Evolutionary conservation across 2,113 vertebrate genomes (phyloP).

Genomic region (Scartelaos histophorus): DNA sequence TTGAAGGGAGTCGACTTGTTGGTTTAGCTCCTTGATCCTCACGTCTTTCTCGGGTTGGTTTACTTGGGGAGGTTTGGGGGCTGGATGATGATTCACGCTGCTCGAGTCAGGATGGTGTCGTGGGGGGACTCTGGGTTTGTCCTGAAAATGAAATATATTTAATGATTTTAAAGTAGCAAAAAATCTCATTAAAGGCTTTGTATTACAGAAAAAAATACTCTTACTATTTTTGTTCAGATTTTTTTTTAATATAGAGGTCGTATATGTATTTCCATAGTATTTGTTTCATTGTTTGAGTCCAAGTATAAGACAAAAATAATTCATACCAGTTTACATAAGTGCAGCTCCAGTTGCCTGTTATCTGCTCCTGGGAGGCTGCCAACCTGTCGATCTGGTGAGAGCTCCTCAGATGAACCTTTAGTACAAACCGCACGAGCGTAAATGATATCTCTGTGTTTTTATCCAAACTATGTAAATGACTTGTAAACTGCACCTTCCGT

Average conservation of each 20-base stretch:
- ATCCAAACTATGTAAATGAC: neutral
- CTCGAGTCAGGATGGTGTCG: constrained; percentile 18
- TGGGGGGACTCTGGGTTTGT: constrained; percentile 31
- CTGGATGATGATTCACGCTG: constrained; percentile 7
- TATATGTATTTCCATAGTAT: too few species aligned
- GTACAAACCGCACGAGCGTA: constrained; percentile 15
- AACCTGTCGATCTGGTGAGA: constrained; percentile 65
- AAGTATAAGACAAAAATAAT: neutral
- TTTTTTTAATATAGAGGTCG: too few species aligned
- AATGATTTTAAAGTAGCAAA: too few species aligned
- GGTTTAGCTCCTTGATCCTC: constrained; percentile 71
- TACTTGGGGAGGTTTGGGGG: constrained; percentile 34
- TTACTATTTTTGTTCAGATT: too few species aligned
- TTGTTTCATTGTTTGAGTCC: neutral
- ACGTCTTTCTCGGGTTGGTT: constrained; percentile 58
- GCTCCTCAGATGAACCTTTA: constrained; percentile 55
- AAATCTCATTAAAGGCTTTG: neutral
- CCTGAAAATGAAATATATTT: constrained; percentile 33
- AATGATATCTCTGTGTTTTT: neutral
- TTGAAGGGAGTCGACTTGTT: constrained; percentile 72
- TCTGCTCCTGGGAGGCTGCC: constrained; percentile 60
- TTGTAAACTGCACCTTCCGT: constrained; percentile 51
- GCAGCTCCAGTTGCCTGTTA: constrained; percentile 66
- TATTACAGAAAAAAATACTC: too few species aligned
- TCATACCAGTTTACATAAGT: constrained; percentile 70